phyloP scores from a whole-genome alignment of 2,888 invertebrate genomes.

The Apotomis betuletana region DNA sequence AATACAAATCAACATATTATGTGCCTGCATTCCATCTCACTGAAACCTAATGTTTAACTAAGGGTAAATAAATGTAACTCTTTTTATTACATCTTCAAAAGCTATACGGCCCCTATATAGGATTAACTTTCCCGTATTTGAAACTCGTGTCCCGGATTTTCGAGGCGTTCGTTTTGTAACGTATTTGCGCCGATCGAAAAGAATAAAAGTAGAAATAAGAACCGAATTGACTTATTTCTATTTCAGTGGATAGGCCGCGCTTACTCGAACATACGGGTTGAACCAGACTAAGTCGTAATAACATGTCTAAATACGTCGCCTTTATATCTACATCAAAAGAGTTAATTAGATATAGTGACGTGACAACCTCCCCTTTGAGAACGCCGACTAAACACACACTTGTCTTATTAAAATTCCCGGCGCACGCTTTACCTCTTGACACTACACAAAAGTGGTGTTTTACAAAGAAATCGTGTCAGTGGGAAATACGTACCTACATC shows the following conservation, averaged over 20 bases:
- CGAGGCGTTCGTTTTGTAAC: slow-evolving; percentile 40
- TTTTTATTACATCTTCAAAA: slow-evolving; percentile 30
- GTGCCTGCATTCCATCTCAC: not conserved
- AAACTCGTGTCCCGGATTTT: slow-evolving; percentile 41
- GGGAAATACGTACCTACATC: slow-evolving; percentile 44
- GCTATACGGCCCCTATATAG: slow-evolving; percentile 33
- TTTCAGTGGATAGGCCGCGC: slow-evolving; percentile 16
- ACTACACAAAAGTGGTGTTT: slow-evolving; percentile 57
- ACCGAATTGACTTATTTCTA: slow-evolving; percentile 38
- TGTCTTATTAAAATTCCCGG: slow-evolving; percentile 37
- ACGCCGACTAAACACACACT: slow-evolving; percentile 24
- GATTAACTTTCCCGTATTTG: slow-evolving; percentile 41
- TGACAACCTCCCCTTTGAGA: slow-evolving; percentile 35
- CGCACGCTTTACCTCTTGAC: slow-evolving; percentile 47
- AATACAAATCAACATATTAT: not conserved
- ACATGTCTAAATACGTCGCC: not conserved
- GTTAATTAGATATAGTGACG: slow-evolving; percentile 34
- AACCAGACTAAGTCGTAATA: slow-evolving; percentile 3
- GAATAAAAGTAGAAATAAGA: slow-evolving; percentile 42
- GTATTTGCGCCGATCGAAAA: slow-evolving; percentile 40
- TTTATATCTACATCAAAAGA: slow-evolving; percentile 30
- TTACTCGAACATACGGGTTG: slow-evolving; percentile 15
- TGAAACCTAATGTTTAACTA: slow-evolving; percentile 7
- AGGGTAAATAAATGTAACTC: slow-evolving; percentile 23
- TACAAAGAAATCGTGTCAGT: slow-evolving; percentile 65